These are phyloP conservation scores for Acinonyx jubatus DNA, from an alignment of 2,113 vertebrate genomes.

Conservation along the genomic window DNA sequence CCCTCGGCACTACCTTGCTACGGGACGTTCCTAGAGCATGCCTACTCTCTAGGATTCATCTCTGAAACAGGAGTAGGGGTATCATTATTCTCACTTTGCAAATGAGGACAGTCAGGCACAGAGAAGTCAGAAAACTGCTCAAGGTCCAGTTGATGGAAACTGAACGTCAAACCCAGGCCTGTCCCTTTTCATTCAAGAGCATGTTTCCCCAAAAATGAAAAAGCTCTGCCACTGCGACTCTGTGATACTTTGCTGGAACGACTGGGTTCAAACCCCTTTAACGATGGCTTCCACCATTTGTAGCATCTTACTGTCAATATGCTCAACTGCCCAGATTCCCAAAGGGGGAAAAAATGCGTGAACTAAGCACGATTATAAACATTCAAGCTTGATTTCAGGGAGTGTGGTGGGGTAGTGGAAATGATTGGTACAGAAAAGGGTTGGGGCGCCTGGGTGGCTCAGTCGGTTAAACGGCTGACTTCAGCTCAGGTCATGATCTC, in stretches of 20 bases:
- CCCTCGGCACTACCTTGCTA: background rate
- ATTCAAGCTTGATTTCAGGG: background rate
- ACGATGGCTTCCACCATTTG: background rate
- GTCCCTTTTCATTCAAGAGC: background rate
- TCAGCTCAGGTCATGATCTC: too few relatives aligned
- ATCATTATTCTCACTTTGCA: background rate
- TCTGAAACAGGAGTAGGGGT: background rate
- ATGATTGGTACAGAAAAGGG: background rate
- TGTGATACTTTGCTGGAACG: background rate
- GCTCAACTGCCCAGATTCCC: background rate
- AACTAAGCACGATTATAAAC: background rate
- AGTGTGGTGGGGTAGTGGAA: background rate
- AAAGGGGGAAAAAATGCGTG: background rate
- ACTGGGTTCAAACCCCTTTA: background rate
- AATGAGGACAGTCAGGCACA: background rate
- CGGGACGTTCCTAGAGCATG: background rate
- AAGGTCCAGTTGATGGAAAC: slow-evolving; percentile 28
- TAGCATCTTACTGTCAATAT: background rate
- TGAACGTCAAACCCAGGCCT: background rate
- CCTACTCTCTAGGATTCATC: background rate
- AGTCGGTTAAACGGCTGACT: too few relatives aligned
- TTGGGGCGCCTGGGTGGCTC: too few relatives aligned
- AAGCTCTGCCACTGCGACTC: background rate
- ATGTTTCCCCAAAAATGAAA: background rate
- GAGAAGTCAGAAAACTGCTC: background rate